Conservation (phyloP, 2,797 vertebrate species). For the Sebastes aleutianus region DNA sequence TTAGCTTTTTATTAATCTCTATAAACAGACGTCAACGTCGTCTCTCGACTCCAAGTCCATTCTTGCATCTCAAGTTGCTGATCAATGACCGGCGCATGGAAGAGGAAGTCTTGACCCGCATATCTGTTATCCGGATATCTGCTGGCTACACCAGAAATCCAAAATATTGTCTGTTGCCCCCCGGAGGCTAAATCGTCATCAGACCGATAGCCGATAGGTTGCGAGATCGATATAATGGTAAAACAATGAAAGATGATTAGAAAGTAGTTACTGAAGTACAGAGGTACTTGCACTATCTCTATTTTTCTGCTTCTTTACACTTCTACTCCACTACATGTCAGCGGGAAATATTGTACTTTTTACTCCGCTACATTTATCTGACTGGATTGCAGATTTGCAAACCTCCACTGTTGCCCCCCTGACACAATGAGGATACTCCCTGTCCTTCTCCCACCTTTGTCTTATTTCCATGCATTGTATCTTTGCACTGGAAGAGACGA, state of each 20-base stretch:
- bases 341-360: background rate
- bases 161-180: too few species aligned
- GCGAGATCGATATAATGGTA: background rate
- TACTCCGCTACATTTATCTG: background rate
- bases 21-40: background rate
- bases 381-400: background rate
- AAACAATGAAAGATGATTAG: background rate
- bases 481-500: background rate
- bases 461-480: conserved; percentile 3
- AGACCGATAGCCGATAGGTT: background rate
- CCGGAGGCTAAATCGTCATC: background rate
- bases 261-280: background rate
- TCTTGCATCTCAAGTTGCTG: background rate
- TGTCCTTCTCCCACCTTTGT: background rate
- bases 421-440: background rate
- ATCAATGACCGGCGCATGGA: background rate
- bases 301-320: background rate
- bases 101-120: background rate
- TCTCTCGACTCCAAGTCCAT: background rate
- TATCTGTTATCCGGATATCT: background rate
- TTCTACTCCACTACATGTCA: background rate
- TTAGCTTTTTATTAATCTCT: background rate
- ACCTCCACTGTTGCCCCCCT: background rate
- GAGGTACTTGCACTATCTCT: background rate
- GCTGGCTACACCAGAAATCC: background rate